phyloP scores from a whole-genome alignment of 2,888 invertebrate species.

The Dyspetes luteomarginatus region DNA sequence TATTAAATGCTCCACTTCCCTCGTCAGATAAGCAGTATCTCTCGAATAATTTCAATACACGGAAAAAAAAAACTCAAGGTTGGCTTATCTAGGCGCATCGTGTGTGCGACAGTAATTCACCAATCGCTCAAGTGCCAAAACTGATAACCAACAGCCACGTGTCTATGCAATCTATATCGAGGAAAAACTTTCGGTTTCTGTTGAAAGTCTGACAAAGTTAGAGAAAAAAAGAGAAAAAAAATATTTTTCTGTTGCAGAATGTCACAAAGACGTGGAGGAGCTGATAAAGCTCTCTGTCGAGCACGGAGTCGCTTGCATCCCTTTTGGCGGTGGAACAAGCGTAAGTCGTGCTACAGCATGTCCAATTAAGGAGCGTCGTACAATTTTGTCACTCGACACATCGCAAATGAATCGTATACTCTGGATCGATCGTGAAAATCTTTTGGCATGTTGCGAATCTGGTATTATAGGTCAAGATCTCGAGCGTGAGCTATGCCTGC shows the following conservation, averaged over 20 bases:
- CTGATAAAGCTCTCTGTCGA: conserved; percentile 91
- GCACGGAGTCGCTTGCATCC: conserved; percentile 93
- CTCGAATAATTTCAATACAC: conserved; percentile 20
- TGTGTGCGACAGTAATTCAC: too few species aligned
- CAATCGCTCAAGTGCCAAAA: too few species aligned
- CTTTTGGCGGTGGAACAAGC: conserved; percentile 97
- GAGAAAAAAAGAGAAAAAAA: too few species aligned
- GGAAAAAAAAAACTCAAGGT: conserved; percentile 22
- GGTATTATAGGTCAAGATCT: conserved; percentile 98
- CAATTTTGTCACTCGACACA: conserved; percentile 96
- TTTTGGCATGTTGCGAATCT: conserved; percentile 92
- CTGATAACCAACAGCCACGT: too few species aligned
- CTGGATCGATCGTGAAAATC: conserved; percentile 95
- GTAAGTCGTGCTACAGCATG: conserved; percentile 95
- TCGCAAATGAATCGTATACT: conserved; percentile 97
- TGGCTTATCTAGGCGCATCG: conserved; percentile 6
- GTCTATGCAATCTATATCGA: too few species aligned
- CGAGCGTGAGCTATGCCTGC: conserved; percentile 91
- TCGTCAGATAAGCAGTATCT: conserved; percentile 51
- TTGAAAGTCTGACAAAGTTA: too few species aligned
- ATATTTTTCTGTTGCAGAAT: conserved; percentile 79
- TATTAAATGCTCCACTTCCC: neutral
- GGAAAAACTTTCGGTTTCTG: too few species aligned
- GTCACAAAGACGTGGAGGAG: conserved; percentile 93
- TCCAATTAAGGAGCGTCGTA: conserved; percentile 90